Evolutionary conservation across 1,140 invertebrate species (phyloP), one percentile per base, ranked within the genome.

Genomic region (Ceratitis capitata): DNA sequence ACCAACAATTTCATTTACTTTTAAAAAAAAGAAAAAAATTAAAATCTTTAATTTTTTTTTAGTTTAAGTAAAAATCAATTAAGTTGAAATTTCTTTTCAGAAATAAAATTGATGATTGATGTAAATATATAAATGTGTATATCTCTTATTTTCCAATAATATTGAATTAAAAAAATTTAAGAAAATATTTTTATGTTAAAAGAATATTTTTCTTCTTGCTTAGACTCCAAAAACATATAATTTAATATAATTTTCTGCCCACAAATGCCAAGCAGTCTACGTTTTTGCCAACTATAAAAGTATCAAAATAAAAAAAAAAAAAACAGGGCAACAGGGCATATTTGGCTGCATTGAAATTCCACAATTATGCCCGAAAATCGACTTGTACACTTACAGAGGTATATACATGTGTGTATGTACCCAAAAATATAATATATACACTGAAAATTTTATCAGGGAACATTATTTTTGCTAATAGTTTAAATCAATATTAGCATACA

Each of bases 391-490:
- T n/a, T 1, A 49, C 47, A 49, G 10, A 49, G 10, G 47, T 16
- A 53, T 7, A 53, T 7, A 53, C 19, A 53, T n/a, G 23, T 7
- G 23, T 56, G 23, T 9, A 1, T 23, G 0, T 6, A 56, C 51
- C n/a, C n/a, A n/a, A n/a, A n/a, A n/a, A n/a, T n/a, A n/a, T n/a
- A n/a, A n/a, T n/a, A n/a, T n/a, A n/a, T n/a, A n/a, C 51, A 23
- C 10, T 23, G n/a, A 56, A 56, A 14, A n/a, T 56, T 19, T 23
- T 56, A 56, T 56, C 51, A 7, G 51, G 23, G 51, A 19, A n/a
- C 51, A 56, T 56, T 56, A 56, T 56, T 56, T 56, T 56, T 9
- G 51, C 51, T 69, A 69, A 69, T 69, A 69, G 61, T 69, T 35
- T 35, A 69, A 69, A 35, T 69, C 61, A 69, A 69, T 69, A 69